Percentiles rank a stretch among this genome's conserved stretches.
Conservation (phyloP, 2,113 vertebrate genomes). For the Penelope pileata region DNA sequence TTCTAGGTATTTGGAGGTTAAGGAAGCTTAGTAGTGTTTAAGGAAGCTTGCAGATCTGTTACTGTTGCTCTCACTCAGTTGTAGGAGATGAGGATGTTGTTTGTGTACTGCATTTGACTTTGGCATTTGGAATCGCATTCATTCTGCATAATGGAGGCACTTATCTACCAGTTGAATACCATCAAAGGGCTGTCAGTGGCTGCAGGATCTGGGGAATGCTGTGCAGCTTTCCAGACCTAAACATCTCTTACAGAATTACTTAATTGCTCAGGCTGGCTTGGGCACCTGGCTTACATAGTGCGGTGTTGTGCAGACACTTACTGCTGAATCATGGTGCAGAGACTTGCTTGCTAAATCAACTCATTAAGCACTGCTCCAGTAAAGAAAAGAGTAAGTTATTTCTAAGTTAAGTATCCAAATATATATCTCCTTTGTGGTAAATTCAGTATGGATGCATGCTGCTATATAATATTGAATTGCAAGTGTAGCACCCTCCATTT, state of each 20-base stretch:
- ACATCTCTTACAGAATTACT: not conserved
- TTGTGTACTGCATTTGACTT: not conserved
- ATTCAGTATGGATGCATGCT: not conserved
- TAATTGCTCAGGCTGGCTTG: not conserved
- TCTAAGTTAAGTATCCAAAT: not conserved
- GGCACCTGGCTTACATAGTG: not conserved
- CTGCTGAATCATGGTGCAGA: not conserved
- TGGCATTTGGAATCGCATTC: not conserved
- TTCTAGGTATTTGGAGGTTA: not conserved
- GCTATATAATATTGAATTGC: not conserved
- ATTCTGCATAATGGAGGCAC: not conserved
- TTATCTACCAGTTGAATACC: fast-evolving
- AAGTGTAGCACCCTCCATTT: not conserved
- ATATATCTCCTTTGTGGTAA: not conserved
- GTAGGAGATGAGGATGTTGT: not conserved
- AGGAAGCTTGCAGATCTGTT: not conserved
- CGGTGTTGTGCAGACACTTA: not conserved
- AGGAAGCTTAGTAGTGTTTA: not conserved
- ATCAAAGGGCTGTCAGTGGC: not conserved
- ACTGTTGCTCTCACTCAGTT: not conserved
- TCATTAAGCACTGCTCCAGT: not conserved
- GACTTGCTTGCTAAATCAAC: not conserved
- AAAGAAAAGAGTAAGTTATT: not conserved
- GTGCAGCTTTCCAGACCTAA: not conserved
- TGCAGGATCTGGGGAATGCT: not conserved